phyloP scores from a whole-genome alignment of 1,140 invertebrate genomes.

The Chlorops oryzae region DNA sequence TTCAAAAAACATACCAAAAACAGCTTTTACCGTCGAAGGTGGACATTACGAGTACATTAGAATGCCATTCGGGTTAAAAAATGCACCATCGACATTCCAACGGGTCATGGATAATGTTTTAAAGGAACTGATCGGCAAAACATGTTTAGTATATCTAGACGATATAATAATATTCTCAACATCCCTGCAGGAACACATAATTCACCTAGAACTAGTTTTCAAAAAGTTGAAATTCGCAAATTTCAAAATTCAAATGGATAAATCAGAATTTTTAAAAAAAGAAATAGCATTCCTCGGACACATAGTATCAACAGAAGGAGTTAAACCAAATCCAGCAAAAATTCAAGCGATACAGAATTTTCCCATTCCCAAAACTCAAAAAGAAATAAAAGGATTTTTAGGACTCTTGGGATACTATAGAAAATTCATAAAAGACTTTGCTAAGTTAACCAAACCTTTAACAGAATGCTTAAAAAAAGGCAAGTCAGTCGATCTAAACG shows the following conservation, averaged over 20 bases:
- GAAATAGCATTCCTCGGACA: slow-evolving; percentile 32
- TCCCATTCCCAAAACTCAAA: slow-evolving; percentile 33
- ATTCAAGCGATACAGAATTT: slow-evolving; percentile 22
- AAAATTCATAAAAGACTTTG: slow-evolving; percentile 26
- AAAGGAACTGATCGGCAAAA: slow-evolving; percentile 23
- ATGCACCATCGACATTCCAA: slow-evolving; percentile 47
- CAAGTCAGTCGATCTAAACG: slow-evolving; percentile 23
- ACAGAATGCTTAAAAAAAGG: slow-evolving; percentile 20
- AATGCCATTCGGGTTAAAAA: slow-evolving; percentile 47
- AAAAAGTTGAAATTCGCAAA: slow-evolving; percentile 21
- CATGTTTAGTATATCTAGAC: slow-evolving; percentile 44
- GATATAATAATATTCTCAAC: slow-evolving; percentile 40
- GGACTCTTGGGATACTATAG: slow-evolving; percentile 32
- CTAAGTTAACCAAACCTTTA: slow-evolving; percentile 24
- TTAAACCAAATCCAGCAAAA: slow-evolving; percentile 30
- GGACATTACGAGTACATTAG: slow-evolving; percentile 28
- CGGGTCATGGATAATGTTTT: slow-evolving; percentile 41
- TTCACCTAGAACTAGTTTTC: slow-evolving; percentile 36
- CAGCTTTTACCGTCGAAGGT: neutral
- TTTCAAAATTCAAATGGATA: slow-evolving; percentile 30
- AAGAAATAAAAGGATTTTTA: slow-evolving; percentile 47
- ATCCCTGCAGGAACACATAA: slow-evolving; percentile 31
- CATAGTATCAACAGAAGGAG: slow-evolving; percentile 23
- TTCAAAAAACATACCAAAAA: neutral
- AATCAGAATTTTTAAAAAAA: slow-evolving; percentile 30